Percentiles rank a stretch among this genome's conserved stretches.
Evolutionary conservation across 2,797 vertebrate genomes (phyloP).

Genomic region (Xiphophorus birchmanni): DNA sequence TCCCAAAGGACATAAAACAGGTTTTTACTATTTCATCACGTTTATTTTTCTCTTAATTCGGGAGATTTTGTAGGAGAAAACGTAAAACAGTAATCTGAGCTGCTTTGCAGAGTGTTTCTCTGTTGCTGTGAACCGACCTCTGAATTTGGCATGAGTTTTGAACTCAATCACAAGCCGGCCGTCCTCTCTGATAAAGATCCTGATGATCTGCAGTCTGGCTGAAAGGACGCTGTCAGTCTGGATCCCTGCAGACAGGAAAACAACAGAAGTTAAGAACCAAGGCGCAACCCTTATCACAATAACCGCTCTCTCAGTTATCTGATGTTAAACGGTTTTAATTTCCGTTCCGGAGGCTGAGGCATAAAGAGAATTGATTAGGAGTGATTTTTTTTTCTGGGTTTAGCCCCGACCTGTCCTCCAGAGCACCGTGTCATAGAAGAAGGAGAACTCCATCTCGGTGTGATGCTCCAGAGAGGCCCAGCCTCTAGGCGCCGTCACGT

Average conservation of each 20-base stretch:
- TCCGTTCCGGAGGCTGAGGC: background rate
- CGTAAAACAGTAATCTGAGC: too few species aligned
- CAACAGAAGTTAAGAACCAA: background rate
- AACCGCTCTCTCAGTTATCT: background rate
- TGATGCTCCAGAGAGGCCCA: slow-evolving; percentile 98
- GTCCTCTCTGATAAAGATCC: slow-evolving; percentile 96
- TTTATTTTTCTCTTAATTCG: background rate
- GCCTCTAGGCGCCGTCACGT: slow-evolving; percentile 93
- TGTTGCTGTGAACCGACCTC: slow-evolving; percentile 79
- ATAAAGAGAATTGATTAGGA: background rate
- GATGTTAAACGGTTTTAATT: background rate
- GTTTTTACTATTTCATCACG: background rate
- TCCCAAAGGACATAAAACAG: too few species aligned
- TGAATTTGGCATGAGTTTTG: slow-evolving; percentile 97
- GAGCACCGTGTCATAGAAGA: slow-evolving; percentile 97
- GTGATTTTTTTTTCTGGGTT: background rate
- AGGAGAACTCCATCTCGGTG: slow-evolving; percentile 99
- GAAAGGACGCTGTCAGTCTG: slow-evolving; percentile 98
- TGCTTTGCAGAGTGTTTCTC: accelerated
- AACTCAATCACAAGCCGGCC: slow-evolving; percentile 98
- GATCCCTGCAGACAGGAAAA: slow-evolving; percentile 83
- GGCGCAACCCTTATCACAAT: background rate
- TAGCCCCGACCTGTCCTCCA: slow-evolving; percentile 91
- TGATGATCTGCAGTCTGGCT: slow-evolving; percentile 94
- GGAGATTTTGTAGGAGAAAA: background rate